These are phyloP conservation scores for Netelia fuscicornis DNA, from an alignment of 2,888 invertebrate genomes.

Conservation along the genomic window DNA sequence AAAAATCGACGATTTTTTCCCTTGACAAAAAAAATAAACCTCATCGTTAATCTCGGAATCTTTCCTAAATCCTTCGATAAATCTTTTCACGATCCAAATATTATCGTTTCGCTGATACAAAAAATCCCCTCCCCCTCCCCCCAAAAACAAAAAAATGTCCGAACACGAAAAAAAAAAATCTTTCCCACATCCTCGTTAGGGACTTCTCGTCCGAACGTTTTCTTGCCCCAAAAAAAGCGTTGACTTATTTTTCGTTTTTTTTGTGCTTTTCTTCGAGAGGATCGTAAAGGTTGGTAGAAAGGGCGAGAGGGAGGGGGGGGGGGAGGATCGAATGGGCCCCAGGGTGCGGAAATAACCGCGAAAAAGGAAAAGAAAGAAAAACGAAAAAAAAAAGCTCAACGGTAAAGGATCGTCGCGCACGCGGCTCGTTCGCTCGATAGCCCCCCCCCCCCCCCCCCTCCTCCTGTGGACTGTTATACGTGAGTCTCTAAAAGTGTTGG, in stretches of 20 bases:
- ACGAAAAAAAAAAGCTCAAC: constrained; percentile 34
- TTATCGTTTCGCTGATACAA: no score
- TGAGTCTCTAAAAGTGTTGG: constrained; percentile 37
- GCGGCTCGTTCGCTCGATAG: constrained; percentile 62
- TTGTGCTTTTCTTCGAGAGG: no score
- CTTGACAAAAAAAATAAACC: background rate
- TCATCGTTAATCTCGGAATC: background rate
- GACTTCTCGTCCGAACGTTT: background rate
- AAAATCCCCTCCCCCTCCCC: no score
- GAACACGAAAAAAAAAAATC: no score
- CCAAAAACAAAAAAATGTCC: no score
- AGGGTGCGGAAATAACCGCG: constrained; percentile 30
- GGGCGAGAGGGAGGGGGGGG: no score
- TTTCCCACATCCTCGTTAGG: background rate
- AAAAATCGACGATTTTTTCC: background rate
- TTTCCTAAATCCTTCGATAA: no score
- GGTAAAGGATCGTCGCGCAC: constrained; percentile 50
- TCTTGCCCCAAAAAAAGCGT: background rate
- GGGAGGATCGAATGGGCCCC: background rate
- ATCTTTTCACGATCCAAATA: no score
- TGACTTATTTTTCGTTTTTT: background rate
- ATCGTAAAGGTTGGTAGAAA: background rate
- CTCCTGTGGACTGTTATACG: constrained; percentile 16
- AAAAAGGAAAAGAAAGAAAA: constrained; percentile 10
- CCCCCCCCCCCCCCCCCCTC: background rate